Percentiles rank a stretch among this genome's conserved stretches.
Conservation (phyloP, 1,140 invertebrate genomes). For the Colletes gigas region DNA sequence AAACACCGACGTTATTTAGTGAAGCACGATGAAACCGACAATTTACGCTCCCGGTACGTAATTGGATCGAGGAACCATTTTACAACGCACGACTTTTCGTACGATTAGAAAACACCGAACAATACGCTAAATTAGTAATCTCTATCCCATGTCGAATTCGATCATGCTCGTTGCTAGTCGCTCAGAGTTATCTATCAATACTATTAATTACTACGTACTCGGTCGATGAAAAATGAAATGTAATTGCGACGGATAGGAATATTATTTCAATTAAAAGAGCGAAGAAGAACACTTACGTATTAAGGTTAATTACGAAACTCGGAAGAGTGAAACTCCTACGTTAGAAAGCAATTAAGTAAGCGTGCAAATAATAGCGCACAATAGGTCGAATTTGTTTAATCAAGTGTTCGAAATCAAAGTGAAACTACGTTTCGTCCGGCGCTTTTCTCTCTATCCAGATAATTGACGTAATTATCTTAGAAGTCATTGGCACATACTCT, state of each 20-base stretch:
- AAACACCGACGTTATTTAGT: slow-evolving; percentile 44
- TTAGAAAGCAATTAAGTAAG: slow-evolving; percentile 22
- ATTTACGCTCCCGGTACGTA: slow-evolving; percentile 21
- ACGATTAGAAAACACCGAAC: not conserved
- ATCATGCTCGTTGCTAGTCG: no score
- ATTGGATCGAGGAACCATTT: slow-evolving; percentile 37
- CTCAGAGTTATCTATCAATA: no score
- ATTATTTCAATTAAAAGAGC: not conserved
- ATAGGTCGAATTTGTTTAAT: slow-evolving; percentile 58
- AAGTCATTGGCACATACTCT: slow-evolving; percentile 59
- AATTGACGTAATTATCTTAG: slow-evolving; percentile 70
- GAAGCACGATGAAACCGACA: slow-evolving; percentile 38
- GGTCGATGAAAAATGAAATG: no score
- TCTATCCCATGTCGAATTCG: no score
- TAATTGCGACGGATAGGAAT: not conserved
- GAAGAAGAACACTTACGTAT: not conserved
- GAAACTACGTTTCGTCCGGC: slow-evolving; percentile 50
- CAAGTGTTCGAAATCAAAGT: slow-evolving; percentile 59
- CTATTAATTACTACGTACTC: no score
- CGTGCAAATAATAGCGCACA: slow-evolving; percentile 16
- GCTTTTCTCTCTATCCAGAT: slow-evolving; percentile 39
- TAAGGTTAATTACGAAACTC: not conserved
- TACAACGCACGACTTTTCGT: not conserved
- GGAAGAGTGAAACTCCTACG: not conserved
- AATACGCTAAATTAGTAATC: not conserved